These are phyloP conservation scores for Carpatolechia fugitivella DNA, from an alignment of 2,888 invertebrate species.

Conservation along the genomic window DNA sequence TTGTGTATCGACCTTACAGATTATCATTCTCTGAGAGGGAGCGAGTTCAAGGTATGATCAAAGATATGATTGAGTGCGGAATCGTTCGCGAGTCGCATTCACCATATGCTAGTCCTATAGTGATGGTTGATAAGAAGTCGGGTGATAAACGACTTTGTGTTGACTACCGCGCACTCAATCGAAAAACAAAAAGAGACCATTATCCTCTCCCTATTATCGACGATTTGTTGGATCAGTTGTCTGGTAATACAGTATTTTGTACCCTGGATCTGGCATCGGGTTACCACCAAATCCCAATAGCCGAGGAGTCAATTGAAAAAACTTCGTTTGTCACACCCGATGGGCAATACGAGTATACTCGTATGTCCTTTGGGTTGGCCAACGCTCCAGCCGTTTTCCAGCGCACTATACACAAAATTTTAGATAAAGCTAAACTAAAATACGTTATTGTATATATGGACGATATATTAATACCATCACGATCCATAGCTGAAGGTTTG, in stretches of 20 bases:
- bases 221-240: conserved; percentile 34
- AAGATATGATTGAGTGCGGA: conserved; percentile 20
- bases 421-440: conserved; percentile 20
- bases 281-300: conserved; percentile 23
- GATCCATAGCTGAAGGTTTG: conserved; percentile 25
- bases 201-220: conserved; percentile 34
- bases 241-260: conserved; percentile 30
- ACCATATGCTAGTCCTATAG: conserved; percentile 20
- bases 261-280: conserved; percentile 20
- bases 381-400: conserved; percentile 44
- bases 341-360: conserved; percentile 41
- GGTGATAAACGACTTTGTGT: conserved; percentile 23
- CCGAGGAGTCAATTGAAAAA: conserved; percentile 31
- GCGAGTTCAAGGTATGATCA: conserved; percentile 18
- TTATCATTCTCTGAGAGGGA: conserved; percentile 18
- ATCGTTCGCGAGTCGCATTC: conserved; percentile 21
- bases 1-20: conserved; percentile 24
- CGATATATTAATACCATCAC: conserved; percentile 30
- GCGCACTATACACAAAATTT: conserved; percentile 32
- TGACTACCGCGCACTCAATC: conserved; percentile 24
- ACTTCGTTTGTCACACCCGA: conserved; percentile 45
- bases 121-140: conserved; percentile 19
- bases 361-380: conserved; percentile 43
- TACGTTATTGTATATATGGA: conserved; percentile 30
- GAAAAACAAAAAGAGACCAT: conserved; percentile 21